Percentiles rank a stretch among this genome's conserved stretches.
Conservation (phyloP, 2,797 vertebrate species). For the Morus bassanus region DNA sequence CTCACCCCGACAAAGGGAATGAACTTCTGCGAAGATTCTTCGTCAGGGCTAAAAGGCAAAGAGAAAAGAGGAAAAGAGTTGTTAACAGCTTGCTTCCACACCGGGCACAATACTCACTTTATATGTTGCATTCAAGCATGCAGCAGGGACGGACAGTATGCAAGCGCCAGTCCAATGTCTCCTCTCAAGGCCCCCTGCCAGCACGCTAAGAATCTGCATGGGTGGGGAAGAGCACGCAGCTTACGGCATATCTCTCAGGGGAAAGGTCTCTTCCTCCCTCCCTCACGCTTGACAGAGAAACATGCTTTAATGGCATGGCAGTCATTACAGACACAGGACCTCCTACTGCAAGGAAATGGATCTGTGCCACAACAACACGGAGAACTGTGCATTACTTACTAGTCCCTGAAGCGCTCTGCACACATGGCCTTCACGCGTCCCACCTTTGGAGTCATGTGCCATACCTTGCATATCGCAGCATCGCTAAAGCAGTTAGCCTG, state of each 20-base stretch:
- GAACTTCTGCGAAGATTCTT: slow-evolving; percentile 98
- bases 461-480: slow-evolving; percentile 16
- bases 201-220: neutral
- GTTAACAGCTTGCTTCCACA: neutral
- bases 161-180: slow-evolving; percentile 39
- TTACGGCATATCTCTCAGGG: neutral
- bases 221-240: slow-evolving; percentile 18
- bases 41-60: slow-evolving; percentile 85
- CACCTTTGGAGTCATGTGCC: slow-evolving; percentile 29
- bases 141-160: slow-evolving; percentile 54
- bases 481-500: slow-evolving; percentile 26
- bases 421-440: neutral
- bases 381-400: slow-evolving; percentile 26
- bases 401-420: neutral
- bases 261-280: slow-evolving; percentile 1
- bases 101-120: neutral
- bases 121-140: slow-evolving; percentile 55
- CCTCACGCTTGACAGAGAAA: slow-evolving; percentile 29
- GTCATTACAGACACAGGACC: slow-evolving; percentile 6
- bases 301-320: slow-evolving; percentile 46
- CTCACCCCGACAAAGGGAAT: slow-evolving; percentile 97
- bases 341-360: slow-evolving; percentile 1
- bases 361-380: slow-evolving; percentile 25
- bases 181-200: slow-evolving; percentile 16
- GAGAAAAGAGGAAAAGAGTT: slow-evolving; percentile 43